Evolutionary conservation across 2,888 invertebrate species (phyloP).

Genomic region (Orthosia gracilis): DNA sequence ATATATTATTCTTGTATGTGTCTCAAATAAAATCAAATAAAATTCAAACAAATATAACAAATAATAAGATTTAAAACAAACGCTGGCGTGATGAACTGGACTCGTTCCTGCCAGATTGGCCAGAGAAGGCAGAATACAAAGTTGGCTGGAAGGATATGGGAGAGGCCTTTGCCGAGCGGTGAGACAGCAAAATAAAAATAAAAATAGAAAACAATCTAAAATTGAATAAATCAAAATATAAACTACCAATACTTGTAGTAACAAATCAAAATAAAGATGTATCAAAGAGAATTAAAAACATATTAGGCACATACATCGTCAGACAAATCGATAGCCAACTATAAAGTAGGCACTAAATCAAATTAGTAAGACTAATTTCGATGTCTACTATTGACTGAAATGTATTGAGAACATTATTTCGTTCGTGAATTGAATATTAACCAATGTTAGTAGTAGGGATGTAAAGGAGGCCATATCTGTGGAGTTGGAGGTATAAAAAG

Average conservation of each 20-base stretch:
- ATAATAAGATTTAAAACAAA: too few species aligned
- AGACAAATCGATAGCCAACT: slow-evolving; percentile 49
- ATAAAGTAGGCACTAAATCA: slow-evolving; percentile 51
- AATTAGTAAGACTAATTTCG: slow-evolving; percentile 62
- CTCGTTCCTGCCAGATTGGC: too few species aligned
- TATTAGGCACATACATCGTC: slow-evolving; percentile 1
- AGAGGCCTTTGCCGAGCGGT: too few species aligned
- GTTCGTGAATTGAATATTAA: slow-evolving; percentile 59
- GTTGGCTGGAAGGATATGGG: too few species aligned
- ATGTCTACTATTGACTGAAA: slow-evolving; percentile 50
- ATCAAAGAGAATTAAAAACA: slow-evolving; percentile 16
- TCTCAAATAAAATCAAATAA: too few species aligned
- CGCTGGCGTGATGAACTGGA: too few species aligned
- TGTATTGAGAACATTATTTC: slow-evolving; percentile 61
- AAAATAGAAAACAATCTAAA: not conserved
- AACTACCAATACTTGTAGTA: not conserved
- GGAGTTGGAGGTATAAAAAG: too few species aligned
- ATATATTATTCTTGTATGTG: too few species aligned
- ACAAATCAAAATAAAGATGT: slow-evolving; percentile 17
- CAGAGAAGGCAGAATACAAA: too few species aligned
- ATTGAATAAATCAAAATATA: slow-evolving; percentile 1
- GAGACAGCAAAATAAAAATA: too few species aligned
- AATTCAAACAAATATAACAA: too few species aligned
- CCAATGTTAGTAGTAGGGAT: not conserved
- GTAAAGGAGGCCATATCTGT: not conserved